Conservation (phyloP, 2,888 invertebrate species). For the Melipona beecheii region DNA sequence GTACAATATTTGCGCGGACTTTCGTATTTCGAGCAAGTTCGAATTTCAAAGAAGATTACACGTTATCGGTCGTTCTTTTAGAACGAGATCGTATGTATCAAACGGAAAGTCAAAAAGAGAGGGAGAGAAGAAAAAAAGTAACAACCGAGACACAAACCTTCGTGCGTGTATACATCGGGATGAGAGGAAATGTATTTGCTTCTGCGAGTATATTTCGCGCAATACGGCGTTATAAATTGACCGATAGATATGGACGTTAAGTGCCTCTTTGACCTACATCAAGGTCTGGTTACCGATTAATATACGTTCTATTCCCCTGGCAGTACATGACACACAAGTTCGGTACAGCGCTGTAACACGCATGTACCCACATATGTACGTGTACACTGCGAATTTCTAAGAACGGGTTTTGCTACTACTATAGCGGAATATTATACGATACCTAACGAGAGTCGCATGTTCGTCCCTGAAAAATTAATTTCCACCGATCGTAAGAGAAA, state of each 20-base stretch:
- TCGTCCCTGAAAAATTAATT: background rate
- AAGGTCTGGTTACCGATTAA: slow-evolving; percentile 63
- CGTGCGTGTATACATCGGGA: background rate
- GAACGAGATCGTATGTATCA: too few relatives aligned
- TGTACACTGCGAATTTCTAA: background rate
- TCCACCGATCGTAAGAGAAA: background rate
- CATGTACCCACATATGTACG: background rate
- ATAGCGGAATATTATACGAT: background rate
- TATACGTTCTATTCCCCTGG: slow-evolving; percentile 33
- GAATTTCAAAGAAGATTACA: too few relatives aligned
- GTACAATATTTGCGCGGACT: too few relatives aligned
- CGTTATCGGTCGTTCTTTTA: too few relatives aligned
- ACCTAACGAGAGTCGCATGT: background rate
- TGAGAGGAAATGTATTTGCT: background rate
- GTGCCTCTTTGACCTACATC: slow-evolving; percentile 62
- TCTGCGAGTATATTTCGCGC: background rate
- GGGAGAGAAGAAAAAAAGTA: background rate
- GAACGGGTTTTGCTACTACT: background rate
- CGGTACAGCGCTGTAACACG: background rate
- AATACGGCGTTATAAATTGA: background rate
- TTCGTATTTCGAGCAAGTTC: too few relatives aligned
- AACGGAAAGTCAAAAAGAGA: background rate
- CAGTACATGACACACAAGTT: slow-evolving; percentile 4
- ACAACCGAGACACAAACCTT: background rate
- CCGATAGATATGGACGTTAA: background rate